Evolutionary conservation across 2,113 vertebrate species (phyloP).

Genomic region (Microcebus jonahi): DNA sequence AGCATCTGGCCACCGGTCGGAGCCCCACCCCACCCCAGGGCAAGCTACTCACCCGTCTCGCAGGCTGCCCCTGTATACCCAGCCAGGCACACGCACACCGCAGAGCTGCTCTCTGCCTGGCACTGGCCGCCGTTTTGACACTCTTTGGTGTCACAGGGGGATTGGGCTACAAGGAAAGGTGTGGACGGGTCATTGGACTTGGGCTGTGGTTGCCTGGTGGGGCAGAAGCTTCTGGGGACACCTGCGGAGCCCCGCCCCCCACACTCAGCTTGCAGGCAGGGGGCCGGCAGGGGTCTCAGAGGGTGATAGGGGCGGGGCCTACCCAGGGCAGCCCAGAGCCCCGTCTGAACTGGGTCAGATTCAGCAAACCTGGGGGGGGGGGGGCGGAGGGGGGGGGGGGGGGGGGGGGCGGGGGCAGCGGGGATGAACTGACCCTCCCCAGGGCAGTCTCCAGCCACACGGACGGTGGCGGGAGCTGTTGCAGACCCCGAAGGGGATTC

Average conservation of each 20-base stretch:
- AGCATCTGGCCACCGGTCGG: too few species aligned
- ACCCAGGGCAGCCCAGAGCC: not conserved
- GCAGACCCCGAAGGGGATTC: not conserved
- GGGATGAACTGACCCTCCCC: not conserved
- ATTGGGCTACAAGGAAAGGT: constrained; percentile 72
- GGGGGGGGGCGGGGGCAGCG: accelerated
- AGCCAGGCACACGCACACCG: constrained; percentile 73
- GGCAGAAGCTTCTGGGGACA: not conserved
- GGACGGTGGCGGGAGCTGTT: not conserved
- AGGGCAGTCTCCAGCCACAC: too few species aligned
- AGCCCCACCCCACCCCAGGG: accelerated
- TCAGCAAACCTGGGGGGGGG: not conserved
- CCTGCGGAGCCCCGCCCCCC: accelerated
- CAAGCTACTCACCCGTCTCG: constrained; percentile 80
- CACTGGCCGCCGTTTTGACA: constrained; percentile 85
- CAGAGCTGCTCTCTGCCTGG: constrained; percentile 67
- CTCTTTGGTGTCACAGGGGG: constrained; percentile 79
- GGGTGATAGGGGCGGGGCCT: not conserved
- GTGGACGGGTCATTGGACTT: accelerated
- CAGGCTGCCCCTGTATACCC: constrained; percentile 82
- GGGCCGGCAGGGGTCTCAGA: not conserved
- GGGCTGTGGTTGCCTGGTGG: not conserved
- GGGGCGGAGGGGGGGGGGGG: not conserved
- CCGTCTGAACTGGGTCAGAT: not conserved
- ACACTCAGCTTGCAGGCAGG: not conserved